Evolutionary conservation across 2,113 vertebrate genomes (phyloP), one percentile per base, ranked within the genome.

Genomic region (Saccopteryx bilineata): DNA sequence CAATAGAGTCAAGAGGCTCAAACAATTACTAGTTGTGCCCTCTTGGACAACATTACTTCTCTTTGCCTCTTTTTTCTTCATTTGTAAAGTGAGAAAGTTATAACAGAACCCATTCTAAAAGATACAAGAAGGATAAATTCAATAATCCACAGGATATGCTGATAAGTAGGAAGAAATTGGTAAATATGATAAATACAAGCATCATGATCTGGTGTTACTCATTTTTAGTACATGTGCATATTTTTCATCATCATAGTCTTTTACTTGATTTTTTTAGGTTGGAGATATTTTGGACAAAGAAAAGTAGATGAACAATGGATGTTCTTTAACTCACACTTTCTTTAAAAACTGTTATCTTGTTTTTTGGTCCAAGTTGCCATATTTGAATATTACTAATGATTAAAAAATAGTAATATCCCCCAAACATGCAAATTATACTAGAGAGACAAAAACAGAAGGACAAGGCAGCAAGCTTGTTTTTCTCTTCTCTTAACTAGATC

Each of bases 171-270:
- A 92, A 81, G 39, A 18, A 76, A 50, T 14, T 93, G 56, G 56
- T 65, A 84, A 95, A 93, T 46, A 50, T 54, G 52, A n/a, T 65
- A 84, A 95, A 93, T 46, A 50, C 48, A 54, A n/a, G 9, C 19
- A 19, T 66, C 60, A n/a, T 63, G 87, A 87, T 21, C 18, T 86
- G 6, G 1, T 63, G 9, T 63, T 89, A 61, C 4, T 33, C n/a
- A 21, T 68, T 94, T 75, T 86, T 19, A 90, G 28, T 50, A 7
- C 23, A 61, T 21, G 2, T 56, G 7, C 14, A 33, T 82, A 2
- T 26, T 94, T 90, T 72, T 72, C 76, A 71, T 60, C 11, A 17
- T 52, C 31, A 76, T 66, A 10, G 46, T 91, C 31, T 60, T 75
- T 26, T 23, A 26, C 39, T 11, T 23, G 18, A n/a, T 58, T 66